Evolutionary conservation across 2,888 invertebrate genomes (phyloP).

Genomic region (Boloria euphrosyne): DNA sequence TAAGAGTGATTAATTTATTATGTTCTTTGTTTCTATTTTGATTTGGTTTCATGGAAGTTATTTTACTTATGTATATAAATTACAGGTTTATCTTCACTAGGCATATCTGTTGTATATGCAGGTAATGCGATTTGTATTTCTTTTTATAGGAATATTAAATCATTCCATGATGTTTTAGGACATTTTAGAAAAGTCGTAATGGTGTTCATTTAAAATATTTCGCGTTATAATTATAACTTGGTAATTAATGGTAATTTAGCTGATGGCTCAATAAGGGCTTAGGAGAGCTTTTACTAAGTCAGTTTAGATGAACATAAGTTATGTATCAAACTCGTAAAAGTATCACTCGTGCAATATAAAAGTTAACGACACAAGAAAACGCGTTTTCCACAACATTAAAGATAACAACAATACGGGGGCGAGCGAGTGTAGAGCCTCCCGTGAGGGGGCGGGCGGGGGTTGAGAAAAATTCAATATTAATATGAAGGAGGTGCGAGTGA

Average conservation of each 20-base stretch:
- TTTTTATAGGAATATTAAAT: neutral
- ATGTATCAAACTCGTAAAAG: constrained; percentile 80
- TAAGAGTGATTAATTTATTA: constrained; percentile 80
- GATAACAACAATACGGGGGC: constrained; percentile 83
- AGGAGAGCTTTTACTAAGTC: constrained; percentile 31
- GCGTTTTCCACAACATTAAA: constrained; percentile 84
- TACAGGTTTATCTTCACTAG: too few relatives aligned
- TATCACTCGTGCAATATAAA: constrained; percentile 83
- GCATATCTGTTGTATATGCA: too few relatives aligned
- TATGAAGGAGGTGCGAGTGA: constrained; percentile 87
- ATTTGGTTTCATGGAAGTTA: constrained; percentile 51
- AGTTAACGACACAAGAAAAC: constrained; percentile 83
- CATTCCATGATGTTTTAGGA: neutral
- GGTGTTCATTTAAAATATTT: neutral
- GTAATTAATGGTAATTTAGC: neutral
- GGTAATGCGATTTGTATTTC: too few relatives aligned
- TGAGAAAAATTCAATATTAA: constrained; percentile 91
- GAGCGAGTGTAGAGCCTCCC: constrained; percentile 81
- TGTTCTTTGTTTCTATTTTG: constrained; percentile 78
- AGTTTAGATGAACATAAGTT: constrained; percentile 59
- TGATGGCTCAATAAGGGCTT: constrained; percentile 1
- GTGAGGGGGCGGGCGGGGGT: constrained; percentile 80
- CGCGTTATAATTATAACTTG: neutral
- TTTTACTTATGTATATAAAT: neutral
- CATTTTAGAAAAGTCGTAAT: neutral